Conservation (phyloP, 37 sponge, comb jelly and placozoan genomes). For the Mnemiopsis leidyi region DNA sequence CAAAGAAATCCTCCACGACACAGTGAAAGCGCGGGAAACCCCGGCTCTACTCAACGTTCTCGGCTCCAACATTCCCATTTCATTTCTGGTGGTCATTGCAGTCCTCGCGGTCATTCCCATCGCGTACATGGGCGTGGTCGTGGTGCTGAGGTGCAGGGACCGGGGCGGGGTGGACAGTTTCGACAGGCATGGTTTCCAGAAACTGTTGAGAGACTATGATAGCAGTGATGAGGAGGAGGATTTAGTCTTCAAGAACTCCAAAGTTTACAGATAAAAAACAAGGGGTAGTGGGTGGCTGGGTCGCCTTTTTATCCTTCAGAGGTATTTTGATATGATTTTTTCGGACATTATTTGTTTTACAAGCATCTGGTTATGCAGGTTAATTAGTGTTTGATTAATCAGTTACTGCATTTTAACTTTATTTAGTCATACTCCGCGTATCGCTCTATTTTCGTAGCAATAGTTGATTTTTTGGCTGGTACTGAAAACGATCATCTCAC, state of each 20-base stretch:
- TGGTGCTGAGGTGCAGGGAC: neutral
- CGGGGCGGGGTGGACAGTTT: neutral
- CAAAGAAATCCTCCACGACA: neutral
- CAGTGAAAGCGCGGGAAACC: neutral
- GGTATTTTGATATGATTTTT: neutral
- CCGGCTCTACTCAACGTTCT: neutral
- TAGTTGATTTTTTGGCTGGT: neutral
- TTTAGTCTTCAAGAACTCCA: slow-evolving; percentile 52
- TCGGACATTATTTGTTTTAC: neutral
- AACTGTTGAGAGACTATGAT: slow-evolving; percentile 52
- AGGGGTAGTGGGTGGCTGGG: no score
- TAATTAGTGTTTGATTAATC: no score
- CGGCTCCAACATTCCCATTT: slow-evolving; percentile 11
- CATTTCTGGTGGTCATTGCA: neutral
- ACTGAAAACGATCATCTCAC: no score
- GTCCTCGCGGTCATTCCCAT: slow-evolving; percentile 10
- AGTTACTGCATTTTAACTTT: no score
- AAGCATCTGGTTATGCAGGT: neutral
- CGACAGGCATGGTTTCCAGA: slow-evolving; percentile 34
- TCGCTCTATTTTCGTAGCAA: neutral
- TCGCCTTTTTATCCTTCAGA: neutral
- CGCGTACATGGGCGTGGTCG: neutral
- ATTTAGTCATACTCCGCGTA: neutral
- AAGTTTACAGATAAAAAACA: neutral
- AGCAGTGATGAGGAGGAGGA: slow-evolving; percentile 64